Evolutionary conservation across 2,797 vertebrate species (phyloP).

Genomic region (Acanthurus lineatus): DNA sequence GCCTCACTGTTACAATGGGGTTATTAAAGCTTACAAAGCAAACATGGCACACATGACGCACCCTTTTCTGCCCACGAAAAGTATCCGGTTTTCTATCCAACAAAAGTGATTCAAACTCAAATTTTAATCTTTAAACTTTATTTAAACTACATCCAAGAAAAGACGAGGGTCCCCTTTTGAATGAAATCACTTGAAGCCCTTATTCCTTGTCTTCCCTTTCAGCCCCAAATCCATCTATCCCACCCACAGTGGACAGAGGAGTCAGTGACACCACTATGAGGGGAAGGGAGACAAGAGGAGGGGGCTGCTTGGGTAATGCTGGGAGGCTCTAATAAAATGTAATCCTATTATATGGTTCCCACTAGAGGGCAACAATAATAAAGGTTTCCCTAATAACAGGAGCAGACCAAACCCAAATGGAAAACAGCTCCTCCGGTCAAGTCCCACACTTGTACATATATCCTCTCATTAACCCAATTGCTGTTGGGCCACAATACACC

Average conservation of each 20-base stretch:
- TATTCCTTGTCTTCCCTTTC: constrained; percentile 24
- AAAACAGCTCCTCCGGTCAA: constrained; percentile 85
- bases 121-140: too few species aligned
- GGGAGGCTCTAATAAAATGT: constrained; percentile 90
- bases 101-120: neutral
- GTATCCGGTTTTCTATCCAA: neutral
- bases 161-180: constrained; percentile 12
- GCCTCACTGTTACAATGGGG: neutral
- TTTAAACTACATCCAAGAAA: neutral
- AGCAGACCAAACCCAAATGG: constrained; percentile 86
- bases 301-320: constrained; percentile 82
- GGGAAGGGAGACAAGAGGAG: constrained; percentile 78
- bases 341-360: constrained; percentile 89
- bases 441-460: constrained; percentile 86
- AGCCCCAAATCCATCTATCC: constrained; percentile 58
- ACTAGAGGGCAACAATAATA: constrained; percentile 90
- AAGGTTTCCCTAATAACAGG: constrained; percentile 89
- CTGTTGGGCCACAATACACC: constrained; percentile 84
- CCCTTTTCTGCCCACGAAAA: neutral
- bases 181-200: constrained; percentile 1
- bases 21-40: constrained; percentile 9
- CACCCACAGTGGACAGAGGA: constrained; percentile 73
- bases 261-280: constrained; percentile 73
- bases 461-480: constrained; percentile 85
- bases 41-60: neutral